These are phyloP conservation scores for Syndactyla subalaris DNA, from an alignment of 2,797 vertebrate genomes.

Conservation along the genomic window DNA sequence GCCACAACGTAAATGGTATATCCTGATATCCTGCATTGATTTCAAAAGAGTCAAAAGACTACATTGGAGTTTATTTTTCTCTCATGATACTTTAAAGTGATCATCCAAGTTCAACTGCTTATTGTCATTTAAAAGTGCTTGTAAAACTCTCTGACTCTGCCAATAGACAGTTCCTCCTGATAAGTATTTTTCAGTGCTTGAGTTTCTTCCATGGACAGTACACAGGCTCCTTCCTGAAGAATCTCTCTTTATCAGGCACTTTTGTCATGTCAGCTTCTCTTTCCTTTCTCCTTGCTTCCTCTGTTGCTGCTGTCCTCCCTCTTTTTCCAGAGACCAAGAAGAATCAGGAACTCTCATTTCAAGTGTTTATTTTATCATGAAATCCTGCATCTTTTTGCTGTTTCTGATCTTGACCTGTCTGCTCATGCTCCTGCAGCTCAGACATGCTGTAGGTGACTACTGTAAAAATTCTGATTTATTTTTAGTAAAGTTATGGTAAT, in stretches of 20 bases:
- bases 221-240: background rate
- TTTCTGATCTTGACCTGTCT: background rate
- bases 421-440: background rate
- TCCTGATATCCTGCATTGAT: background rate
- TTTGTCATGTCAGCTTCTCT: background rate
- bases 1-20: background rate
- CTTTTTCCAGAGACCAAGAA: background rate
- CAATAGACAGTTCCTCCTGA: background rate
- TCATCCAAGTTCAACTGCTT: background rate
- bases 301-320: background rate
- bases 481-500: background rate
- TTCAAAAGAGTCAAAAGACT: background rate
- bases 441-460: background rate
- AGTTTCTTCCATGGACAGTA: background rate
- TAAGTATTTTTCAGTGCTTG: background rate
- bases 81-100: background rate
- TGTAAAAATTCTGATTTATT: background rate
- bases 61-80: background rate
- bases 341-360: background rate
- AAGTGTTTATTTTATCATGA: background rate
- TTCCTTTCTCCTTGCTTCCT: background rate
- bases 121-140: background rate
- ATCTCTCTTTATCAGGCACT: background rate
- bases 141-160: background rate
- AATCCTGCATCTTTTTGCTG: background rate